Evolutionary conservation across 2,113 vertebrate species (phyloP).

Genomic region (Conger conger): DNA sequence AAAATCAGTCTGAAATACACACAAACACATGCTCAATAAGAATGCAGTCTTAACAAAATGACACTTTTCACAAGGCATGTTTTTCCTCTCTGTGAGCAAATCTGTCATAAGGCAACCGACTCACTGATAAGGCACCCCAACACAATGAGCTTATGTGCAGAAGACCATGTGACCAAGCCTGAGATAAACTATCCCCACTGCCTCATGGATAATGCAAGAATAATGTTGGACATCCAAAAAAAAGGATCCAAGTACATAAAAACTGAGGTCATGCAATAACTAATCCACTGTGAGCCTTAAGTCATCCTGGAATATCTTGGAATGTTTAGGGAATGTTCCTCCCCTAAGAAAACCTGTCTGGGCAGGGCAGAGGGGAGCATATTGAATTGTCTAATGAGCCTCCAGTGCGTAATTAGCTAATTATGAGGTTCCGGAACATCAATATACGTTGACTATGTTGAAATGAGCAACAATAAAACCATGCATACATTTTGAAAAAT

Average conservation of each 20-base stretch:
- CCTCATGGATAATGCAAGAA: not conserved
- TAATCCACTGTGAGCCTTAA: not conserved
- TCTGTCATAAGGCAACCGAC: too few species aligned
- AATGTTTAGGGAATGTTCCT: not conserved
- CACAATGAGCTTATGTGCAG: not conserved
- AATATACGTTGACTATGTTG: too few species aligned
- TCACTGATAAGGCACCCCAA: not conserved
- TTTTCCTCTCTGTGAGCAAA: too few species aligned
- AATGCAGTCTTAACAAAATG: not conserved
- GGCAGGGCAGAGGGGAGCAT: not conserved
- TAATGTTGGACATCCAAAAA: not conserved
- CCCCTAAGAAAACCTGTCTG: not conserved
- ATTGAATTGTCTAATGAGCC: too few species aligned
- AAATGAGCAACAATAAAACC: too few species aligned
- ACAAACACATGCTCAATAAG: not conserved
- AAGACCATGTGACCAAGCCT: not conserved
- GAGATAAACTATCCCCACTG: not conserved
- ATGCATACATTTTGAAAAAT: too few species aligned
- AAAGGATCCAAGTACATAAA: not conserved
- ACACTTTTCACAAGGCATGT: not conserved
- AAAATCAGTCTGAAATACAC: constrained; percentile 74
- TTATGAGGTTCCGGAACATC: too few species aligned
- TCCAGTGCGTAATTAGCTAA: too few species aligned
- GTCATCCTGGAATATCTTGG: not conserved
- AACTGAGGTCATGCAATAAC: not conserved